phyloP scores from a whole-genome alignment of 2,113 vertebrate species.

The Nesospiza acunhae region DNA sequence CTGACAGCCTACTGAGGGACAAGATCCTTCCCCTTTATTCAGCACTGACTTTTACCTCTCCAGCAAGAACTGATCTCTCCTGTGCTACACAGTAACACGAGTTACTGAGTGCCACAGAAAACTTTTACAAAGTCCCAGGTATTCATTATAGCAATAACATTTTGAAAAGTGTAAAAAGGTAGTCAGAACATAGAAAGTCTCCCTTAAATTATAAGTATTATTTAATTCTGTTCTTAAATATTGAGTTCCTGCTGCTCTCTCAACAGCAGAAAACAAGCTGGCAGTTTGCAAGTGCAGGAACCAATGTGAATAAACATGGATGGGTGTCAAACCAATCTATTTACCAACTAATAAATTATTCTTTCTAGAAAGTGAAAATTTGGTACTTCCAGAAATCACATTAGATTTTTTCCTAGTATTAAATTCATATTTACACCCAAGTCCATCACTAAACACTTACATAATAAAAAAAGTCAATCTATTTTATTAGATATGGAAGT shows the following conservation, averaged over 20 bases:
- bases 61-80: not conserved
- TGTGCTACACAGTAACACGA: not conserved
- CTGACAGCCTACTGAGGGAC: not conserved
- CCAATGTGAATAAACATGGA: constrained; percentile 8
- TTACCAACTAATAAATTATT: not conserved
- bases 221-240: constrained; percentile 21
- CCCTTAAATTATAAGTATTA: constrained; percentile 5
- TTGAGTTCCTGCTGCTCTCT: not conserved
- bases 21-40: not conserved
- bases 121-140: not conserved
- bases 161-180: constrained; percentile 30
- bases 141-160: constrained; percentile 1
- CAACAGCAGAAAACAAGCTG: constrained; percentile 17
- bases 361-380: constrained; percentile 19
- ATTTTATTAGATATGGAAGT: not conserved
- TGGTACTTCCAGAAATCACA: not conserved
- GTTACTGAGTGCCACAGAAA: not conserved
- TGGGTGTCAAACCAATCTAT: not conserved
- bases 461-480: not conserved
- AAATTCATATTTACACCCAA: not conserved
- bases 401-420: not conserved
- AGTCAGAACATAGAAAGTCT: constrained; percentile 12
- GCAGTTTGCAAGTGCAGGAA: not conserved
- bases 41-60: not conserved
- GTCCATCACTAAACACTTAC: not conserved